Base-by-base conservation (phyloP, 30 jellyfish, hydroid and myxozoan genomes). In the Chironex yamaguchii region DNA sequence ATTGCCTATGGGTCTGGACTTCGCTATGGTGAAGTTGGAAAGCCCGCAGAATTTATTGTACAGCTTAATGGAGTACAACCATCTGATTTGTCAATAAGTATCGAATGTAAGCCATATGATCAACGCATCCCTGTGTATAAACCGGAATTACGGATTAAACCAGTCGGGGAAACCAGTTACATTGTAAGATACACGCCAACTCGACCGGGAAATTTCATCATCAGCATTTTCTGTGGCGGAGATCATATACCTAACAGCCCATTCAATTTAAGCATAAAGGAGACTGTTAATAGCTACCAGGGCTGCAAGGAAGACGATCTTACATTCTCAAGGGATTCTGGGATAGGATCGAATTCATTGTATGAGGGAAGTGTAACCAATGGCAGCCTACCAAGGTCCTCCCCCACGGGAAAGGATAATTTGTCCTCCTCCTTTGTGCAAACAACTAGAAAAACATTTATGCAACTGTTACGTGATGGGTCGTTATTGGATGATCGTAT, bases 1-100 rank as follows among this genome's bases (percentile, higher is more conserved):
- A 58, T 93, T n/a, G 98, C 98, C 0, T 93, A 87, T 71, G 98
- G 98, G 3, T 89, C 96, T 34, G 98, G 98, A 2, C 65, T 93
- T 62, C 96, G 98, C 20, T 75, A 82, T 53, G 98, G 97, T 12
- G 97, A 93, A 54, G 98, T 93, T 36, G 98, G 98, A 17, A 88
- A 83, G 29, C 98, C 97, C 62, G 76, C 96, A 3, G 98, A 93
- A 49, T 93, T 93, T 51, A 68, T 93, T 31, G 93, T 93, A 42
- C 96, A 92, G 9, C 36, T 93, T 0, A 67, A 79, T 66, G 91
- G 90, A 27, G 79, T 79, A 25, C 52, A 48, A 9, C 64, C 78
- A 13, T 74, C 93, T 0, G 98, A 93, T 42, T 64, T 93, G 24
- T 84, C 90, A 26, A 91, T 93, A 22, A 81, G 96, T 1, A 93